Conservation (phyloP, 2,888 invertebrate species). For the Pachycephus smyrnensis region DNA sequence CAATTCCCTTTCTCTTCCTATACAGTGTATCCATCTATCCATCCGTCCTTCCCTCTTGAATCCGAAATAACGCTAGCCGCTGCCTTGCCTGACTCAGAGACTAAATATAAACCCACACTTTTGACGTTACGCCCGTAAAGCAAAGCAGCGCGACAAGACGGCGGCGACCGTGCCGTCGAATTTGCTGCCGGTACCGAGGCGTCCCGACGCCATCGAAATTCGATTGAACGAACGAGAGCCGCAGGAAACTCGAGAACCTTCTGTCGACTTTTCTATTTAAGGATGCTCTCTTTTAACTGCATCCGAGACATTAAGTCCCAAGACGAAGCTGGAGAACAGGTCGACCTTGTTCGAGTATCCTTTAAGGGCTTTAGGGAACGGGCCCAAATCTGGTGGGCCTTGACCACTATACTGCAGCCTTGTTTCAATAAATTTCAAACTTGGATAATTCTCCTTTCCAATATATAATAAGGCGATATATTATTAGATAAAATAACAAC, state of each 20-base stretch:
- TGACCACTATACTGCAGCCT: neutral
- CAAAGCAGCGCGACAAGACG: neutral
- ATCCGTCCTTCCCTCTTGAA: neutral
- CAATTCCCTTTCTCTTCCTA: neutral
- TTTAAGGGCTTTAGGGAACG: neutral
- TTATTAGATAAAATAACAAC: no score
- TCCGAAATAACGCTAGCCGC: neutral
- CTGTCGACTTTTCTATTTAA: neutral
- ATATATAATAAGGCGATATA: no score
- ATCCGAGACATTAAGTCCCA: no score
- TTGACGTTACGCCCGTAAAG: constrained; percentile 25
- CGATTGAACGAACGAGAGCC: neutral
- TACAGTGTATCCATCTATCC: neutral
- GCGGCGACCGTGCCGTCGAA: neutral
- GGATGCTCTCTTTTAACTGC: neutral
- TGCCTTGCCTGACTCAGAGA: constrained; percentile 38
- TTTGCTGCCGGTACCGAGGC: no score
- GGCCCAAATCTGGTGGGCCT: neutral
- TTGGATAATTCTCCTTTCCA: neutral
- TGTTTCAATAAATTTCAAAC: neutral
- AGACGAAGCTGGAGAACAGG: neutral
- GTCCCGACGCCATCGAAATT: neutral
- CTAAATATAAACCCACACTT: constrained; percentile 50
- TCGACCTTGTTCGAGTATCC: neutral
- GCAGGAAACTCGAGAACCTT: neutral